These are phyloP conservation scores for Centropyge bicolor DNA, from an alignment of 2,797 vertebrate species.

Conservation along the genomic window DNA sequence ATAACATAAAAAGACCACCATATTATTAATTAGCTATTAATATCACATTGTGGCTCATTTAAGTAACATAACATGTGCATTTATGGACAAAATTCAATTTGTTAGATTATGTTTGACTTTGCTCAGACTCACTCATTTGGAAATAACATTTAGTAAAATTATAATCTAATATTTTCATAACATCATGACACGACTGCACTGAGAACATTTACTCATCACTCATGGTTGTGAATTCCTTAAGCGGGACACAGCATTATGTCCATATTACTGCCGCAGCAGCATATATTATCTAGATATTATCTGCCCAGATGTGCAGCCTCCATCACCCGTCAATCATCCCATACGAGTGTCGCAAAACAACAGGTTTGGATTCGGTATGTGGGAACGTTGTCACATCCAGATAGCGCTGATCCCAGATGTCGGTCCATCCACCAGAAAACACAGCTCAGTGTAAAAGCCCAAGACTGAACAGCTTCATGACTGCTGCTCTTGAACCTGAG, in stretches of 20 bases:
- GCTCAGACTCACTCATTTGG: neutral
- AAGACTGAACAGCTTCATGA: conserved; percentile 19
- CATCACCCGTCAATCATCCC: conserved; percentile 4
- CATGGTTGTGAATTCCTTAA: neutral
- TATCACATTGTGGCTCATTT: neutral
- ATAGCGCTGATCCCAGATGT: conserved; percentile 31
- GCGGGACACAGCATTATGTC: neutral
- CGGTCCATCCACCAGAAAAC: conserved; percentile 15
- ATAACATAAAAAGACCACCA: neutral
- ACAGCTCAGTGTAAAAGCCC: conserved; percentile 1
- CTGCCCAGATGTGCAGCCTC: conserved; percentile 1
- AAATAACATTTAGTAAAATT: neutral
- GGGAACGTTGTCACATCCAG: conserved; percentile 29
- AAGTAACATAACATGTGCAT: neutral
- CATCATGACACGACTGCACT: neutral
- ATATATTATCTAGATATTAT: conserved; percentile 23
- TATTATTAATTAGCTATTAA: neutral
- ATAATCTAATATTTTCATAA: neutral
- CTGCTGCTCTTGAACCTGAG: conserved; percentile 38
- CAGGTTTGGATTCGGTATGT: neutral
- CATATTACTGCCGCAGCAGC: conserved; percentile 6
- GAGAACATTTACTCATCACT: neutral
- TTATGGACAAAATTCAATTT: neutral
- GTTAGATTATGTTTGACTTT: neutral
- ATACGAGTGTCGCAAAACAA: neutral